Percentiles rank a stretch among this genome's conserved stretches.
phyloP scores from a whole-genome alignment of 2,797 vertebrate species.

The Sylvia borin region DNA sequence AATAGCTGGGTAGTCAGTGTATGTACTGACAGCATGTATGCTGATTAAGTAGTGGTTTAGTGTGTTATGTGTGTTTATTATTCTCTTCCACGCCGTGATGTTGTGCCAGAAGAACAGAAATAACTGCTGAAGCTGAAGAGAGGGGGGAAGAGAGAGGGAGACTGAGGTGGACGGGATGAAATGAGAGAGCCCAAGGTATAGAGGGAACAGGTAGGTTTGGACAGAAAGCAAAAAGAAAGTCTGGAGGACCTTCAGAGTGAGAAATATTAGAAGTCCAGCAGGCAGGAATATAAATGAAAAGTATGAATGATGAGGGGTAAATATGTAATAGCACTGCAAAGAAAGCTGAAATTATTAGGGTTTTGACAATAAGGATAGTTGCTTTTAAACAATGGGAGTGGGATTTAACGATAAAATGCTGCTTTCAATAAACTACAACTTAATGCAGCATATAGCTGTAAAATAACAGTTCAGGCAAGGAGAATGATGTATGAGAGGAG shows the following conservation, averaged over 20 bases:
- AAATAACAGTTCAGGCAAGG: background rate
- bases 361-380: background rate
- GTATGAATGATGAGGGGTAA: conserved; percentile 1
- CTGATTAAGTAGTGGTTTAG: background rate
- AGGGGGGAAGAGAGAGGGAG: background rate
- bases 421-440: conserved; percentile 5
- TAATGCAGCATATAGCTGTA: background rate
- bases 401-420: background rate
- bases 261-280: background rate
- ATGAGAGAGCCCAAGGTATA: background rate
- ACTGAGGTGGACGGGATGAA: background rate
- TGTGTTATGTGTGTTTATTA: background rate
- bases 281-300: conserved; percentile 18
- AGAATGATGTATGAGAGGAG: background rate
- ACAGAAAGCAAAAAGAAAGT: background rate
- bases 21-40: background rate
- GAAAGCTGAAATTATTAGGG: background rate
- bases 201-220: background rate
- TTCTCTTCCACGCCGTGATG: background rate
- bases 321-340: background rate
- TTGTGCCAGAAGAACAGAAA: conserved; percentile 26
- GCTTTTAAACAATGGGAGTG: background rate
- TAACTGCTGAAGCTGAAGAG: background rate
- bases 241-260: background rate
- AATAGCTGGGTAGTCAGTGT: background rate